These are phyloP conservation scores for Sebastes oblongus DNA, from an alignment of 2,797 vertebrate genomes.

Conservation along the genomic window DNA sequence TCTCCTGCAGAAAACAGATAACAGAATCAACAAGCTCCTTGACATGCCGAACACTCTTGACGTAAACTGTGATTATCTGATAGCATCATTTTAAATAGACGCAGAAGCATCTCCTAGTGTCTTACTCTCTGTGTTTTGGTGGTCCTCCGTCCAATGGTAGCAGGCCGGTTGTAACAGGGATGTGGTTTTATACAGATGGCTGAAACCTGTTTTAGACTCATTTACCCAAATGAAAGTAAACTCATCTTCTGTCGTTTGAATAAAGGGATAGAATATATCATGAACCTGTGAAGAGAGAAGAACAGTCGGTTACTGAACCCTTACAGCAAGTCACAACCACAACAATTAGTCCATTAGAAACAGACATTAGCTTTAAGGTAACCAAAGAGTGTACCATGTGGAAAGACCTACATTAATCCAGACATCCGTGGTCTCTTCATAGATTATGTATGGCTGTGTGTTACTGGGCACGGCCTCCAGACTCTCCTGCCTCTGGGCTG, in stretches of 20 bases:
- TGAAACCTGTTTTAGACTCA: constrained; percentile 92
- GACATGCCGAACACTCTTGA: background rate
- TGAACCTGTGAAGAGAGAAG: constrained; percentile 82
- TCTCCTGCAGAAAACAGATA: constrained; percentile 78
- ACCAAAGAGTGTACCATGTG: background rate
- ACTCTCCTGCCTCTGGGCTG: constrained; percentile 84
- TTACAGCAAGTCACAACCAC: background rate
- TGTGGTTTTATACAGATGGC: constrained; percentile 91
- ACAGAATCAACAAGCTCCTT: constrained; percentile 10
- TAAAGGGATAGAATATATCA: constrained; percentile 92
- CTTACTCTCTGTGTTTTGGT: constrained; percentile 73
- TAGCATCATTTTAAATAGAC: background rate
- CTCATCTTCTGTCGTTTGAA: constrained; percentile 86
- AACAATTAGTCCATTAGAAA: background rate
- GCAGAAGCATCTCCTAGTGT: background rate
- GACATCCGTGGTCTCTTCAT: constrained; percentile 90
- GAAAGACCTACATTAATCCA: constrained; percentile 76
- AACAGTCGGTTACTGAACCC: background rate
- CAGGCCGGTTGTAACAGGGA: constrained; percentile 78
- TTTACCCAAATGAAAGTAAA: constrained; percentile 89
- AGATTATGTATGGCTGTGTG: constrained; percentile 90
- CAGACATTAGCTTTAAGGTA: background rate
- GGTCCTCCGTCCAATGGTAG: constrained; percentile 82
- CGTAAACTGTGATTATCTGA: background rate
- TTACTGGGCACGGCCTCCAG: constrained; percentile 86